A percentile compares a stretch with the other conserved stretches of the same genome.
phyloP scores from a whole-genome alignment of 2,113 vertebrate species.

The Myanophis thanlyinensis region DNA sequence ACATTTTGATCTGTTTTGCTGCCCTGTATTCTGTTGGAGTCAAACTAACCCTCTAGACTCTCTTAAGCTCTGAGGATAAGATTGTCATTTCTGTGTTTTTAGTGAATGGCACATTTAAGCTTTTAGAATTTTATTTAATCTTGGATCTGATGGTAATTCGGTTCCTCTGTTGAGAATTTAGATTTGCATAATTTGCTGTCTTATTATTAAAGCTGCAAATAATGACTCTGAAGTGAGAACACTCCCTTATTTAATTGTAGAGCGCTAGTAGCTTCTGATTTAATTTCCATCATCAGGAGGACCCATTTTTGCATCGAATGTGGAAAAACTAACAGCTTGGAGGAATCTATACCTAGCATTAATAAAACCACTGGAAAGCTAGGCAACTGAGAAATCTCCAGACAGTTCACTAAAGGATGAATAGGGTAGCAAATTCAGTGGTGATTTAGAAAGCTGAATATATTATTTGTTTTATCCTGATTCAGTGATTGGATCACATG shows the following conservation, averaged over 20 bases:
- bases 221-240: neutral
- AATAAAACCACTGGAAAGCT: neutral
- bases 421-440: neutral
- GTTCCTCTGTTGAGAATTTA: neutral
- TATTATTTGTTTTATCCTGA: neutral
- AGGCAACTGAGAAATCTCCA: neutral
- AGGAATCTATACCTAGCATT: neutral
- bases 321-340: neutral
- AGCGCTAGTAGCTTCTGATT: neutral
- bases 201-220: neutral
- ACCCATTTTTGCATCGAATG: neutral
- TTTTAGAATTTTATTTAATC: neutral
- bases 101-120: neutral
- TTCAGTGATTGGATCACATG: neutral
- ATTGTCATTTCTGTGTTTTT: neutral
- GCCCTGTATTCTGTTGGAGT: neutral
- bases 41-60: neutral
- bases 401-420: neutral
- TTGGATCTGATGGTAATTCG: accelerated
- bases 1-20: neutral
- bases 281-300: neutral
- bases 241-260: neutral
- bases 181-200: neutral
- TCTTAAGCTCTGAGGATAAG: neutral
- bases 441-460: neutral